Percentiles rank a stretch among this genome's conserved stretches.
Conservation (phyloP, 2,888 invertebrate genomes). For the Pharmacophagus antenor region DNA sequence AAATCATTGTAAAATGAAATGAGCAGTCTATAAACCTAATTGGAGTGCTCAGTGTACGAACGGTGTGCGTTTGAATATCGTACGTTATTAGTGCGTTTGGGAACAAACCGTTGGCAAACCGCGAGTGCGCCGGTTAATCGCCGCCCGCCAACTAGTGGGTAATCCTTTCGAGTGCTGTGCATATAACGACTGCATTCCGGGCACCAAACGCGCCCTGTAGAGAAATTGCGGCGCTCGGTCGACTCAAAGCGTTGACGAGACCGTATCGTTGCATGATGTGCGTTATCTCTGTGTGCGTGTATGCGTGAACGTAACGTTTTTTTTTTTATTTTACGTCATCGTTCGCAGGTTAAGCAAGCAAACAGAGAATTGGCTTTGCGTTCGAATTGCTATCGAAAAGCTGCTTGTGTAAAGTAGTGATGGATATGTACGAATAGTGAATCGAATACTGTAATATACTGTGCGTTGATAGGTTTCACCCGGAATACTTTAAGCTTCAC, state of each 20-base stretch:
- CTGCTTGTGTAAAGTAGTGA: constrained; percentile 20
- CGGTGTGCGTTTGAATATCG: constrained; percentile 49
- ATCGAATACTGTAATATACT: constrained; percentile 6
- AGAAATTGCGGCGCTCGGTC: constrained; percentile 65
- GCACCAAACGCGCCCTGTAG: constrained; percentile 47
- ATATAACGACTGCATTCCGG: constrained; percentile 66
- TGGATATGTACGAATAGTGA: constrained; percentile 11
- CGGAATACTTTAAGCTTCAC: constrained; percentile 16
- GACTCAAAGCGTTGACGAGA: constrained; percentile 67
- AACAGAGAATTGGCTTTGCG: constrained; percentile 19
- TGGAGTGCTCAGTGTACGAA: constrained; percentile 46
- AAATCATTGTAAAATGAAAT: constrained; percentile 15
- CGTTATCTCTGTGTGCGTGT: constrained; percentile 44
- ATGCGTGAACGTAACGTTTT: constrained; percentile 27
- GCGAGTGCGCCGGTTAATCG: constrained; percentile 69
- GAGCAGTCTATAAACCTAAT: constrained; percentile 40
- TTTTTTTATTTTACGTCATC: constrained; percentile 25
- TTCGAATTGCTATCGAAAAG: constrained; percentile 23
- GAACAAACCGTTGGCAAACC: constrained; percentile 66
- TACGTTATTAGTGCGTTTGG: constrained; percentile 52
- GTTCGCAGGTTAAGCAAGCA: constrained; percentile 20
- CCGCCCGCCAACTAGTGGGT: constrained; percentile 67
- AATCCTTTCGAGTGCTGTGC: constrained; percentile 75
- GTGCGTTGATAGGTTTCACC: constrained; percentile 15
- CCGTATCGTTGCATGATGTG: constrained; percentile 64